Evolutionary conservation across 1,140 invertebrate genomes (phyloP), one percentile per base, ranked within the genome.

Genomic region (Camponotus pennsylvanicus): DNA sequence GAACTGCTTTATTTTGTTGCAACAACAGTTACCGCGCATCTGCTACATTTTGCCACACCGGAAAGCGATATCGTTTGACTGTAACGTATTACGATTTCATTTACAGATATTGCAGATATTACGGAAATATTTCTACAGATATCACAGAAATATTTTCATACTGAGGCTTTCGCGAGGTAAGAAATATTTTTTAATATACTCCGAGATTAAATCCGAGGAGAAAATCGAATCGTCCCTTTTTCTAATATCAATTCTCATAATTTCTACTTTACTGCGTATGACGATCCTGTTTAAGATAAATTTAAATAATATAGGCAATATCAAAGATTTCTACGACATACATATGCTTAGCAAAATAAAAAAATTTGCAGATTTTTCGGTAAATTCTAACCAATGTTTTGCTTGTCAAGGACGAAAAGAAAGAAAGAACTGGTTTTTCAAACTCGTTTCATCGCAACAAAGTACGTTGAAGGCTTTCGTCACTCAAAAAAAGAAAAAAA

Each of bases 381-480:
- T 18, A 76, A 86, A 70, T 70, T 66, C 57, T 55, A n/a, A 13
- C 45, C 64, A 40, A 86, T 70, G 49, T 77, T 88, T 89, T 61
- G 45, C 37, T 15, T 37, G 11, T 37, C 71, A 70, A 69, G 59
- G 66, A 59, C 55, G 13, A 79, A 76, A 57, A 32, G 55, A 73
- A 27, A 61, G 59, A 88, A 89, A 70, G 87, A 90, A 90, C 89
- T 90, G 89, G 87, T 90, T 90, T 90, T 78, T 75, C 75, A 90
- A 88, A 90, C 89, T 90, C 67, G 87, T 89, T 88, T 69, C 79
- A 13, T 42, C 40, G 76, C 64, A 59, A 84, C 85, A 77, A 57
- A 88, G 57, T 27, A 61, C 42, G 6, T n/a, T 37, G 18, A 49
- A 57, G 55, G 32, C 61, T 71, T 75, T 49, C 18, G 32, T 3